These are phyloP conservation scores for Spatula versicolor DNA, from an alignment of 2,797 vertebrate genomes.

Conservation along the genomic window DNA sequence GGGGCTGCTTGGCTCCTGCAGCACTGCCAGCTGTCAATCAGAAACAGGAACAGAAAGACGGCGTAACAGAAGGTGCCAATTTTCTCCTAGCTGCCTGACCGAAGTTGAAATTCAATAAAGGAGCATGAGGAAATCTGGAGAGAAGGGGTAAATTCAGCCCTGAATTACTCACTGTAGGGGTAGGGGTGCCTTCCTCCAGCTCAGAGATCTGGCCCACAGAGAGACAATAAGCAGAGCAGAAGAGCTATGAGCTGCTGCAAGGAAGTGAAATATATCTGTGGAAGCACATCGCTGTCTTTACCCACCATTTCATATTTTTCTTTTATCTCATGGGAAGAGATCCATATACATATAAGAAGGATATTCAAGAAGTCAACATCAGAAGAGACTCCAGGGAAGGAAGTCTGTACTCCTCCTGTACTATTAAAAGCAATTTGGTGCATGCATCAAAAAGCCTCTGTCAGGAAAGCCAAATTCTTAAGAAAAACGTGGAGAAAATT, in stretches of 20 bases:
- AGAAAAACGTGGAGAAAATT: slow-evolving; percentile 10
- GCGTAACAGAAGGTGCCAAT: neutral
- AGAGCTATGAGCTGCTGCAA: neutral
- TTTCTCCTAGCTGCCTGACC: neutral
- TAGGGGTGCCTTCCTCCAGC: neutral
- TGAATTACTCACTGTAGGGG: neutral
- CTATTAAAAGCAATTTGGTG: neutral
- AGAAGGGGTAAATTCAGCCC: neutral
- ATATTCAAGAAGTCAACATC: neutral
- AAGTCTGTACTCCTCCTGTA: neutral
- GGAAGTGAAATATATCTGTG: neutral
- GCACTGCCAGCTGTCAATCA: neutral
- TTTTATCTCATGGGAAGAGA: neutral
- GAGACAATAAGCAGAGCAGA: neutral
- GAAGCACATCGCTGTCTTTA: neutral
- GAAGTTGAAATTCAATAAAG: neutral
- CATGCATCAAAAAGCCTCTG: slow-evolving; percentile 22
- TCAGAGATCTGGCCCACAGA: neutral
- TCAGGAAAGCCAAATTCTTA: neutral
- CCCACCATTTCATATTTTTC: neutral
- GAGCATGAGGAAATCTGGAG: neutral
- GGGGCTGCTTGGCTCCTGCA: neutral
- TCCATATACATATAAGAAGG: neutral
- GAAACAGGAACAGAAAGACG: neutral
- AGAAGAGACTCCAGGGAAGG: neutral